Percentiles rank a stretch among this genome's conserved stretches.
phyloP scores from a whole-genome alignment of 2,113 vertebrate genomes.

The Xenus cinereus region DNA sequence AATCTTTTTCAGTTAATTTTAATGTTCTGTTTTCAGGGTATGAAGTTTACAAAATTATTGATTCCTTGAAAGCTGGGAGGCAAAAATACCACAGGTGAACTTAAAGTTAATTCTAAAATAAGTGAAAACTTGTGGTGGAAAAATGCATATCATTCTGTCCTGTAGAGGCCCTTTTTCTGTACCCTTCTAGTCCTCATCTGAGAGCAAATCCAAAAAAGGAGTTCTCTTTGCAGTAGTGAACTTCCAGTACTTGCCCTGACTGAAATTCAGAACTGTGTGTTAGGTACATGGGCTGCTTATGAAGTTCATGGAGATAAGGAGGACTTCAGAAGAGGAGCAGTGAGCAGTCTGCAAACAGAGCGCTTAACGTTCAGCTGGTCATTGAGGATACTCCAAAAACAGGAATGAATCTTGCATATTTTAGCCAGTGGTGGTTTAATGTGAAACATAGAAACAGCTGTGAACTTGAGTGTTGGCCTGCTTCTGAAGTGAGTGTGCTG shows the following conservation, averaged over 20 bases:
- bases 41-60: background rate
- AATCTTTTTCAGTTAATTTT: background rate
- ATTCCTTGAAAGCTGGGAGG: background rate
- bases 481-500: background rate
- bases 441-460: background rate
- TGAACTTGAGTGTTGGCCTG: background rate
- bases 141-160: background rate
- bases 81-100: background rate
- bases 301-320: background rate
- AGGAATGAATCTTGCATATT: background rate
- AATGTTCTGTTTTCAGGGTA: background rate
- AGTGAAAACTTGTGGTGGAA: background rate
- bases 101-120: background rate
- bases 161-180: slow-evolving; percentile 20
- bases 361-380: background rate
- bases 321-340: background rate
- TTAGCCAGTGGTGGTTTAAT: background rate
- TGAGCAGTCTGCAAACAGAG: background rate
- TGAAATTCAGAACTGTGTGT: background rate
- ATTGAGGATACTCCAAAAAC: background rate
- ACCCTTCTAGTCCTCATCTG: slow-evolving; percentile 1
- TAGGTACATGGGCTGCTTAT: background rate
- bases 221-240: slow-evolving; percentile 40
- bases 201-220: slow-evolving; percentile 65
- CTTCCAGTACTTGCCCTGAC: background rate